Evolutionary conservation across 2,888 invertebrate genomes (phyloP).

Genomic region (Homarus gammarus): DNA sequence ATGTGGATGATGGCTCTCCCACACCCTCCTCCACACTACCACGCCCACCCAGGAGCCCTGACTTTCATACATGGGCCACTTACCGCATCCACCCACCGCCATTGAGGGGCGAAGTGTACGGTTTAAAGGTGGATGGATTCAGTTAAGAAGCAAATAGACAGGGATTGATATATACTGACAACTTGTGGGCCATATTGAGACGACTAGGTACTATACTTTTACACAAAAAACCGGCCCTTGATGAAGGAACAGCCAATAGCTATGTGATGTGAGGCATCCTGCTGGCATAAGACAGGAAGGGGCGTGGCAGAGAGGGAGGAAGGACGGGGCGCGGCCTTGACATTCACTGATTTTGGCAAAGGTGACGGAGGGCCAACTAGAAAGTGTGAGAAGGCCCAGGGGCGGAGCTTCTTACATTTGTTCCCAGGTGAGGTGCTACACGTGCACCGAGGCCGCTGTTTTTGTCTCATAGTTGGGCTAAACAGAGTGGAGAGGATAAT

Average conservation of each 20-base stretch:
- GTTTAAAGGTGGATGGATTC: neutral
- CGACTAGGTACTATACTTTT: neutral
- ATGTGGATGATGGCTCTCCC: neutral
- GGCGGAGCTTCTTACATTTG: too few relatives aligned
- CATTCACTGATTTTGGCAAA: conserved; percentile 30
- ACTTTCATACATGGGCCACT: neutral
- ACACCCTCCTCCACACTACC: neutral
- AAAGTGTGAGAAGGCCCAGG: neutral
- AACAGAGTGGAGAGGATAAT: neutral
- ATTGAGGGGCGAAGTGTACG: neutral
- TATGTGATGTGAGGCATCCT: neutral
- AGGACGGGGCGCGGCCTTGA: conserved; percentile 41
- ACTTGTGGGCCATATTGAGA: neutral
- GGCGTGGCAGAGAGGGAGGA: neutral
- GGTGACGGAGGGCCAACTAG: neutral
- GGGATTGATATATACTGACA: neutral
- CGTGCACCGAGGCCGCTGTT: neutral
- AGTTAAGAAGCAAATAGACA: neutral
- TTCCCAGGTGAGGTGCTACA: too few relatives aligned
- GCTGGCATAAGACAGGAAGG: neutral
- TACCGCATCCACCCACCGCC: neutral
- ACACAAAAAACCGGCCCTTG: neutral
- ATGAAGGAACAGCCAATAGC: neutral
- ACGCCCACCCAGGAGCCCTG: neutral
- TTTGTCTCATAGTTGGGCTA: neutral